Base-by-base conservation (phyloP, 2,113 vertebrate species). In the Varanus salvator region DNA sequence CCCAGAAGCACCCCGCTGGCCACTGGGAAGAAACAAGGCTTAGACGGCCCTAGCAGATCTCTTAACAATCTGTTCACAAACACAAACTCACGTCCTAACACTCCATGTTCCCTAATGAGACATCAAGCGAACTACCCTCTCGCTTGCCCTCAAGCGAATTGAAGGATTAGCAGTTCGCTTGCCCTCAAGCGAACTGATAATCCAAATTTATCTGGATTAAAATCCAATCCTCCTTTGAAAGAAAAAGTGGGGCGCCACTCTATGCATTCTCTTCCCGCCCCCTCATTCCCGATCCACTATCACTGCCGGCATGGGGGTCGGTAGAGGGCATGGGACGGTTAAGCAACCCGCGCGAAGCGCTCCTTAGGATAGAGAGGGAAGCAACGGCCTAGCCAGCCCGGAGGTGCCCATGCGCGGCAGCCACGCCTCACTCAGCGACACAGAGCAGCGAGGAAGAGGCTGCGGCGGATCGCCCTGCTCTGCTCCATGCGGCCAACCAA, bases 341-440 rank as follows among this genome's bases (percentile, higher is more conserved):
- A 38, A 50, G 34, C 48, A 57, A 6, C 8, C 48, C 15, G 15
- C 44, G 48, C 8, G 54, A 6, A 11, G 31, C 44, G 29, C 83
- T 29, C 4, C 8, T 21, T 64, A 19, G 60, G 15, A 19, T 15
- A 64, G 66, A 38, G 29, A 11, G 17, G 44, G 60, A 69, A 54
- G 19, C 66, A 2, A 3, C 29, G 87, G 87, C 87, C 87, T 74
- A 71, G 44, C 48, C 0, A 31, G 34, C 48, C 80, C 87, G 3
- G 48, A 29, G 34, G 34, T 19, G 71, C 54, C 82, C n/a, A 17
- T 9, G 15, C 50, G 27, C 77, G 21, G 17, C 85, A 66, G 68
- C 87, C 34, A 87, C 90, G 6, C 31, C 91, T 88, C 54, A 80
- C 87, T 81, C 50, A 34, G 83, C 31, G 34, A 83, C 48, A 0